These are phyloP conservation scores for Caenorhabditis elegans DNA, from an alignment of 1,140 invertebrate species.

Conservation along the genomic window WBcel235 BX284606.5:11454501-11455000, in stretches of 20 bases:
- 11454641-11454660: background rate
- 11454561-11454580: background rate
- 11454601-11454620: background rate
- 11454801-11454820: background rate
- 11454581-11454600: background rate
- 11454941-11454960: too few relatives aligned
- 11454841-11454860: too few relatives aligned
- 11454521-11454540: constrained; percentile 8
- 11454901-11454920: too few relatives aligned
- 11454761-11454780: constrained; percentile 16
- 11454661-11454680: constrained; percentile 31
- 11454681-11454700: constrained; percentile 32
- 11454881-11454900: too few relatives aligned
- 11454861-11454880: too few relatives aligned
- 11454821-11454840: background rate
- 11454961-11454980: too few relatives aligned
- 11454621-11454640: constrained; percentile 22
- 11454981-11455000: too few relatives aligned
- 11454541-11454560: background rate
- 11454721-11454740: constrained; percentile 30
- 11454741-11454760: constrained; percentile 17
- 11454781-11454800: constrained; percentile 1
- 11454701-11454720: constrained; percentile 28
- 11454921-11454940: too few relatives aligned
- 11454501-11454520: background rate